Base-by-base conservation (phyloP, 1,140 invertebrate species). In the Octopus sinensis region DNA sequence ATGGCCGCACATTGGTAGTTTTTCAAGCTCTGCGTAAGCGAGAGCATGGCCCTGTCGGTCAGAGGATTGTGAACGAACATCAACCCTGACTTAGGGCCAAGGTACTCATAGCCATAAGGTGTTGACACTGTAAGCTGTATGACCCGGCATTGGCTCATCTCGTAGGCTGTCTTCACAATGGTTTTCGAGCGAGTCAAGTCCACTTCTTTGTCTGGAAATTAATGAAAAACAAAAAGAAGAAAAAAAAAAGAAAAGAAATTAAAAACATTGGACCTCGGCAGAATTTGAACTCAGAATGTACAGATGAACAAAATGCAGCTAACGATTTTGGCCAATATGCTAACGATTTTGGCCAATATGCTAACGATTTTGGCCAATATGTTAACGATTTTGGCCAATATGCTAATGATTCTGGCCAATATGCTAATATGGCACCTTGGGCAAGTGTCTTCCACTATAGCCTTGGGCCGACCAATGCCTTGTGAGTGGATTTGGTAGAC, bases 61-160 rank as follows among this genome's bases (percentile, higher is more conserved):
- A 90, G 86, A 4, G 88, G 89, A 17, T 88, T 90, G 68, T 17
- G 17, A 13, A 71, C 4, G 7, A 89, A 68, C 3, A 90, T 86
- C 9, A 89, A 83, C 54, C 83, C 77, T n/a, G 56, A 71, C 23
- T 77, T 77, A 43, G 88, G 87, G 13, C 89, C 89, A 76, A 88
- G 81, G 80, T 90, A 91, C 79, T 91, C 89, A 78, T 90, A 89
- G 78, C 89, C 89, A 83, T 91, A 91, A 56, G 78, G 80, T 80
- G 89, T 87, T 52, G 82, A 82, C 76, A 85, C 86, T 54, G 84
- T 85, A 54, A 90, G 82, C 82, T 90, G 88, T 80, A 88, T 88
- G 7, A 89, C 81, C 73, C 85, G 85, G 82, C 88, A 88, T 23
- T 83, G 84, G 68, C 88, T 88, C 82, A 90, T 89, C 84, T 89